Percentiles rank a stretch among this genome's conserved stretches.
These are phyloP conservation scores for Agriotes lineatus DNA, from an alignment of 2,888 invertebrate species.

Conservation along the genomic window DNA sequence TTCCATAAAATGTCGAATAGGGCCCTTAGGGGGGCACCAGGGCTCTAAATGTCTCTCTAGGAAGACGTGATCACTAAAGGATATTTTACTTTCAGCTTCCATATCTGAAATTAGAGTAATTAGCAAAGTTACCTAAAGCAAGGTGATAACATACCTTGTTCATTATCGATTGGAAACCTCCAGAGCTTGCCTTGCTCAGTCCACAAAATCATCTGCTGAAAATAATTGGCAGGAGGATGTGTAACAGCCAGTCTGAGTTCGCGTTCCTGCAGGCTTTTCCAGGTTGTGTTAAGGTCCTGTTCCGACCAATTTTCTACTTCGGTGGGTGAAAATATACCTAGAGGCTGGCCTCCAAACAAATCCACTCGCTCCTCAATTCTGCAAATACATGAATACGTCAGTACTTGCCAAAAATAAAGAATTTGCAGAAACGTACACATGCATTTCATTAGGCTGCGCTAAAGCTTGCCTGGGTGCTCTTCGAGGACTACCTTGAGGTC, in stretches of 20 bases:
- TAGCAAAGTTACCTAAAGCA: no score
- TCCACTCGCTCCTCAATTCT: slow-evolving; percentile 68
- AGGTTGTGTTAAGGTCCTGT: slow-evolving; percentile 69
- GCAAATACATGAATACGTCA: slow-evolving; percentile 17
- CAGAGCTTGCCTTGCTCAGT: slow-evolving; percentile 95
- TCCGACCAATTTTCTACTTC: slow-evolving; percentile 54
- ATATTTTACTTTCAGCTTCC: slow-evolving; percentile 74
- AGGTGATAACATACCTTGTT: slow-evolving; percentile 88
- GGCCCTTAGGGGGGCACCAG: slow-evolving; percentile 93
- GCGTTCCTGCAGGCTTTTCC: slow-evolving; percentile 75
- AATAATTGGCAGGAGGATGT: slow-evolving; percentile 87
- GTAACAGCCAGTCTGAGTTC: slow-evolving; percentile 77
- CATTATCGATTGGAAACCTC: slow-evolving; percentile 98
- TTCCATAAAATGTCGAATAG: slow-evolving; percentile 97
- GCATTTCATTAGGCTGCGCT: neutral
- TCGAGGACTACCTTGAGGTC: neutral
- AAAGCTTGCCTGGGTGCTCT: no score
- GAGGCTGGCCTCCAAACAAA: slow-evolving; percentile 72
- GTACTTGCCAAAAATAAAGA: neutral
- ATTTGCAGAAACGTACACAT: slow-evolving; percentile 1
- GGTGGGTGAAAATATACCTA: slow-evolving; percentile 73
- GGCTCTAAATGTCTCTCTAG: slow-evolving; percentile 86
- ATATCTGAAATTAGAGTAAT: slow-evolving; percentile 68
- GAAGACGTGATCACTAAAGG: slow-evolving; percentile 96
- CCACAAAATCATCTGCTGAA: slow-evolving; percentile 94